These are phyloP conservation scores for Octopus bimaculoides DNA, from an alignment of 1,140 invertebrate genomes.

Conservation along the genomic window DNA sequence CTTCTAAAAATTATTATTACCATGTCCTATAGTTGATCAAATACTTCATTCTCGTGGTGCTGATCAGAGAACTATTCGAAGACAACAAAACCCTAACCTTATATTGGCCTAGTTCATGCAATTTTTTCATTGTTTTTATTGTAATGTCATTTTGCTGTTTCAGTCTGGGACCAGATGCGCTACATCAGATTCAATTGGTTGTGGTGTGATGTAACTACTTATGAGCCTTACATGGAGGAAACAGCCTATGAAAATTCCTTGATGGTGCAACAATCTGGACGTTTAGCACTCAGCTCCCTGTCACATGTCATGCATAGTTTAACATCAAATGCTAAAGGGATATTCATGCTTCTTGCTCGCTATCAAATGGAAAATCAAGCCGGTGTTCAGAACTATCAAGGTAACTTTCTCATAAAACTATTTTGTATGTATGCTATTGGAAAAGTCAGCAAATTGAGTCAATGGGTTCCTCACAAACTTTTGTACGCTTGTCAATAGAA, in stretches of 20 bases:
- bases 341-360: slow-evolving; percentile 79
- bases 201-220: slow-evolving; percentile 83
- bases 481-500: too few relatives aligned
- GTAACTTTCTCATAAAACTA: neutral
- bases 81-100: too few relatives aligned
- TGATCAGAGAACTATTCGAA: too few relatives aligned
- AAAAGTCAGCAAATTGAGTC: too few relatives aligned
- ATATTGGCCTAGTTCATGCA: too few relatives aligned
- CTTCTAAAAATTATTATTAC: too few relatives aligned
- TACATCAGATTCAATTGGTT: slow-evolving; percentile 80
- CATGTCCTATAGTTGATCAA: too few relatives aligned
- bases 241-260: slow-evolving; percentile 85
- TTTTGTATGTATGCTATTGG: neutral
- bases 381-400: neutral
- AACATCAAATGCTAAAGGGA: slow-evolving; percentile 81
- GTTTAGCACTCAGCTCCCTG: slow-evolving; percentile 78
- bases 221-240: slow-evolving; percentile 78
- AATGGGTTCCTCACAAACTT: too few relatives aligned
- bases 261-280: slow-evolving; percentile 75
- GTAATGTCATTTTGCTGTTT: slow-evolving; percentile 35
- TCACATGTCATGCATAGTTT: slow-evolving; percentile 84
- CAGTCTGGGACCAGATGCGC: slow-evolving; percentile 86
- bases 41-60: too few relatives aligned
- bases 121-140: too few relatives aligned
- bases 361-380: slow-evolving; percentile 73